These are phyloP conservation scores for Lagenorhynchus albirostris DNA, from an alignment of 2,113 vertebrate species.

Conservation along the genomic window DNA sequence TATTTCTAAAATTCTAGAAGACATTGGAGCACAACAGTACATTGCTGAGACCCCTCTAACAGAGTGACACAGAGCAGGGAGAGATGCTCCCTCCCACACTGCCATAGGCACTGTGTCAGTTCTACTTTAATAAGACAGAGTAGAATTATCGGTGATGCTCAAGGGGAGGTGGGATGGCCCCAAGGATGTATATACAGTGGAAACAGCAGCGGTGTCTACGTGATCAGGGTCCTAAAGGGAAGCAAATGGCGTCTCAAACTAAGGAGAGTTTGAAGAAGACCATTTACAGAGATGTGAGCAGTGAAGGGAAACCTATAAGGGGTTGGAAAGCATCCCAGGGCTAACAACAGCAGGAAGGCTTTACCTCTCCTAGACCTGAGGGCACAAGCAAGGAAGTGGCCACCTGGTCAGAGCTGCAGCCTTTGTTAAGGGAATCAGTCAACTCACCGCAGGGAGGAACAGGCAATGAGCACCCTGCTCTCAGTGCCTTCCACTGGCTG, in stretches of 20 bases:
- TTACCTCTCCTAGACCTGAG: not conserved
- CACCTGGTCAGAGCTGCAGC: not conserved
- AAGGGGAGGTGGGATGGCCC: not conserved
- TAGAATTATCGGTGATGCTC: not conserved
- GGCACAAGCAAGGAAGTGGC: not conserved
- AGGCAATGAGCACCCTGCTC: not conserved
- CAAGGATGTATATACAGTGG: not conserved
- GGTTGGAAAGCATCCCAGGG: not conserved
- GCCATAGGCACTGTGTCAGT: accelerated
- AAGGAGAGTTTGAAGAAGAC: not conserved
- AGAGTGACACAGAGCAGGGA: not conserved
- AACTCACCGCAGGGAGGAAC: not conserved
- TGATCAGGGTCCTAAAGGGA: not conserved
- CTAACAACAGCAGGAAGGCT: not conserved
- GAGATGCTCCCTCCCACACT: accelerated
- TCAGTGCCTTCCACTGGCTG: not conserved
- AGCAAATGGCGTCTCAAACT: not conserved
- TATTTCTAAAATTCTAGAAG: not conserved
- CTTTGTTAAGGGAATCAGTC: not conserved
- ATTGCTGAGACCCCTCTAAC: not conserved
- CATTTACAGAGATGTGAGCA: not conserved
- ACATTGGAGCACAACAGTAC: too few relatives aligned
- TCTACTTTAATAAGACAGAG: not conserved
- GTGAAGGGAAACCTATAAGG: not conserved
- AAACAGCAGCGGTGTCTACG: not conserved